Percentiles rank a stretch among this genome's conserved stretches.
Evolutionary conservation across 1,140 invertebrate genomes (phyloP).

Genomic region (Drosophila kepulauana): DNA sequence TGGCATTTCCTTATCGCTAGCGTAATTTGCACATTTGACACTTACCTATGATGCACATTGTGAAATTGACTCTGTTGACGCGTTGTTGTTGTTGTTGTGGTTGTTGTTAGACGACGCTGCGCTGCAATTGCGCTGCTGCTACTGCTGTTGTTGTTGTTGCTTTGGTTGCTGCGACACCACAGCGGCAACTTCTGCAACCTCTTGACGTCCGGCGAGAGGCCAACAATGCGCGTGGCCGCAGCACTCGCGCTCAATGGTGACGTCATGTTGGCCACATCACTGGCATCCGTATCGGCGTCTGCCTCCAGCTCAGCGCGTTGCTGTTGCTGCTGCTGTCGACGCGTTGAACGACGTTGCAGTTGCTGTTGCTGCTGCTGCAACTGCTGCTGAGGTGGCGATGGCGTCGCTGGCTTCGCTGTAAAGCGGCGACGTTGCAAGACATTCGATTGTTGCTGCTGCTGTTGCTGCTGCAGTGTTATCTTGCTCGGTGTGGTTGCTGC

Average conservation of each 20-base stretch:
- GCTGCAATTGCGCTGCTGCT: slow-evolving; percentile 23
- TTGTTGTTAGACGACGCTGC: slow-evolving; percentile 24
- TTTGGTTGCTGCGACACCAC: slow-evolving; percentile 45
- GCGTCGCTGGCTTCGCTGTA: slow-evolving; percentile 44
- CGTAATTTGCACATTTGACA: slow-evolving; percentile 6
- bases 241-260: slow-evolving; percentile 69
- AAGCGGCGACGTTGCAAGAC: slow-evolving; percentile 48
- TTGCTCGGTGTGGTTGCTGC: neutral
- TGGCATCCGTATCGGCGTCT: slow-evolving; percentile 65
- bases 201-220: slow-evolving; percentile 78
- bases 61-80: slow-evolving; percentile 15
- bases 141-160: slow-evolving; percentile 10
- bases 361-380: slow-evolving; percentile 34
- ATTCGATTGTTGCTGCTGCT: slow-evolving; percentile 23
- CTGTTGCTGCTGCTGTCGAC: slow-evolving; percentile 41
- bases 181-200: slow-evolving; percentile 73
- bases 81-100: slow-evolving; percentile 13
- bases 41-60: slow-evolving; percentile 44
- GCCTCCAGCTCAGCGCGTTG: slow-evolving; percentile 3
- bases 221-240: slow-evolving; percentile 64
- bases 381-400: slow-evolving; percentile 37
- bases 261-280: slow-evolving; percentile 73
- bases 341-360: slow-evolving; percentile 27
- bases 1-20: slow-evolving; percentile 27
- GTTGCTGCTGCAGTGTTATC: slow-evolving; percentile 8